Percentiles rank a stretch among this genome's conserved stretches.
Evolutionary conservation across 1,140 invertebrate species (phyloP).

Genomic region (Geopemphigus sp.): DNA sequence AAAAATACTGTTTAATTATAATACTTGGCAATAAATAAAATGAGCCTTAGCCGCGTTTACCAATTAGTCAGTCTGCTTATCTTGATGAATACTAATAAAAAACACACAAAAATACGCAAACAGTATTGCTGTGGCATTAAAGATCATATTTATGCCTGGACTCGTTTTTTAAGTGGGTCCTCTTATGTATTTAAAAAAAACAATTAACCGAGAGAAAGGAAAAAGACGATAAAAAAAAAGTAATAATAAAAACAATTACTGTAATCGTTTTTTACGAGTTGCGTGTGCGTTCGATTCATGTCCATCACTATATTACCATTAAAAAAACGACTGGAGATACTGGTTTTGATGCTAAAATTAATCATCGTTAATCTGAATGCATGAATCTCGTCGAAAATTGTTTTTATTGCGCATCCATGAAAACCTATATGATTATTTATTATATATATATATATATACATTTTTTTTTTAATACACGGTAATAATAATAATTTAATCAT

Average conservation of each 20-base stretch:
- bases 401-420: slow-evolving; percentile 17
- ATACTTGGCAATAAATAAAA: slow-evolving; percentile 37
- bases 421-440: slow-evolving; percentile 18
- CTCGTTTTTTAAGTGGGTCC: slow-evolving; percentile 32
- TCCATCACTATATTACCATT: slow-evolving; percentile 11
- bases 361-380: slow-evolving; percentile 36
- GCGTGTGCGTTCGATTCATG: slow-evolving; percentile 18
- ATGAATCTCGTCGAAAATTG: slow-evolving; percentile 3
- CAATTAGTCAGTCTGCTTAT: slow-evolving; percentile 26
- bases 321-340: slow-evolving; percentile 9
- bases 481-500: slow-evolving; percentile 28
- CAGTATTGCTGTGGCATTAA: not conserved
- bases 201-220: slow-evolving; percentile 25
- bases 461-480: not conserved
- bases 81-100: slow-evolving; percentile 43
- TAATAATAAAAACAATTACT: slow-evolving; percentile 32
- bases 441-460: not conserved
- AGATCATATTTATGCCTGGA: slow-evolving; percentile 8
- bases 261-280: slow-evolving; percentile 33
- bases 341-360: slow-evolving; percentile 36
- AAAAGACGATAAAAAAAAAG: slow-evolving; percentile 30
- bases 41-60: slow-evolving; percentile 12
- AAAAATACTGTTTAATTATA: slow-evolving; percentile 36
- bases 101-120: slow-evolving; percentile 23
- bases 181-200: not conserved